Evolutionary conservation across 2,797 vertebrate genomes (phyloP).

Genomic region (Gouania willdenowi): DNA sequence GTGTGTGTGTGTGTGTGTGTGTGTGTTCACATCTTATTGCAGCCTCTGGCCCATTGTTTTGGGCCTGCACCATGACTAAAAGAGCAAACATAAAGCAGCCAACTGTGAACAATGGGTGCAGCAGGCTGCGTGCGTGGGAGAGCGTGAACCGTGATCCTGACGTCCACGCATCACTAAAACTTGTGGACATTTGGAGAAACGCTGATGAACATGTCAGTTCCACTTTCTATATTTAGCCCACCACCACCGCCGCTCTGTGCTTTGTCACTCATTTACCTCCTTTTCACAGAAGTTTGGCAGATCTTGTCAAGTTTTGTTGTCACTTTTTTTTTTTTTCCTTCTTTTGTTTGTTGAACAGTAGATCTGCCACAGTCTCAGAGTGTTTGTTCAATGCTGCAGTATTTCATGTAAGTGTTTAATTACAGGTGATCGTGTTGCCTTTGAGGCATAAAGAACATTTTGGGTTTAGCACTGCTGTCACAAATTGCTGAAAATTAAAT

Average conservation of each 20-base stretch:
- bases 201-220: constrained; percentile 70
- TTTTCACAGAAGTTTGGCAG: constrained; percentile 16
- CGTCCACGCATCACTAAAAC: constrained; percentile 62
- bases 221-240: constrained; percentile 70
- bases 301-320: background rate
- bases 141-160: constrained; percentile 50
- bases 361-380: too few species aligned
- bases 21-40: background rate
- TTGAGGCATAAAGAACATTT: constrained; percentile 7
- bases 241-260: constrained; percentile 10
- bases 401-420: constrained; percentile 3
- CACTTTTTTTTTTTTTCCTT: too few species aligned
- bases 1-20: too few species aligned
- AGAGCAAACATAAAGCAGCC: constrained; percentile 38
- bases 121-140: constrained; percentile 52
- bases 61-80: constrained; percentile 7
- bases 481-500: constrained; percentile 36
- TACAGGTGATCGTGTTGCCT: constrained; percentile 1
- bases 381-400: constrained; percentile 3
- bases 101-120: constrained; percentile 28
- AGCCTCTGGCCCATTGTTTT: constrained; percentile 2
- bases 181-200: constrained; percentile 53
- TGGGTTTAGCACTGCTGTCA: background rate
- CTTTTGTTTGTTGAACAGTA: too few species aligned
- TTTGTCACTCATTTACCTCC: constrained; percentile 45